phyloP scores from a whole-genome alignment of 2,113 vertebrate species.

The Alethe castanea region DNA sequence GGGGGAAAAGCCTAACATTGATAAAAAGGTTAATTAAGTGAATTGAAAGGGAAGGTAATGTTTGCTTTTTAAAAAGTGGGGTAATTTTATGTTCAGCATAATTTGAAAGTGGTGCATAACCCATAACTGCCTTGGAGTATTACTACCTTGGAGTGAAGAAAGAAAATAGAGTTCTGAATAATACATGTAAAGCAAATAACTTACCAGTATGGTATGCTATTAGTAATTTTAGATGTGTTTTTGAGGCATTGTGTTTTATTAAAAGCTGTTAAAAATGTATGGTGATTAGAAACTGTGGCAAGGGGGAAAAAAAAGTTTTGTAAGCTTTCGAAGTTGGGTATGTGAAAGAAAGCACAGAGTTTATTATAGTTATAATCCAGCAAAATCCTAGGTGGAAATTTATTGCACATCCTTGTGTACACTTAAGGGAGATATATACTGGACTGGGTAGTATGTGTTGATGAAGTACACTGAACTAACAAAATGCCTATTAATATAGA shows the following conservation, averaged over 20 bases:
- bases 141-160: neutral
- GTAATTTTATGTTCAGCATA: conserved; percentile 1
- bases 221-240: neutral
- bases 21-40: conserved; percentile 63
- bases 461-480: neutral
- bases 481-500: neutral
- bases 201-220: neutral
- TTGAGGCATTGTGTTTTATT: neutral
- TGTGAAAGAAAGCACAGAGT: neutral
- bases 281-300: neutral
- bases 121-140: neutral
- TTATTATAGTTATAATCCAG: neutral
- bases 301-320: neutral
- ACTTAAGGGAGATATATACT: neutral
- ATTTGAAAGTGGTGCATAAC: neutral
- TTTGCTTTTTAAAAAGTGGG: neutral
- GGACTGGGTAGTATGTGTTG: neutral
- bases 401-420: neutral
- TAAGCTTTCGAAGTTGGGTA: neutral
- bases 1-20: conserved; percentile 6
- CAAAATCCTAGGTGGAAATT: neutral
- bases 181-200: neutral
- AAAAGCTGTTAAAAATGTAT: neutral
- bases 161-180: neutral
- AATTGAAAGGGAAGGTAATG: conserved; percentile 28